Evolutionary conservation across 2,113 vertebrate genomes (phyloP).

Genomic region (Eublepharis macularius): DNA sequence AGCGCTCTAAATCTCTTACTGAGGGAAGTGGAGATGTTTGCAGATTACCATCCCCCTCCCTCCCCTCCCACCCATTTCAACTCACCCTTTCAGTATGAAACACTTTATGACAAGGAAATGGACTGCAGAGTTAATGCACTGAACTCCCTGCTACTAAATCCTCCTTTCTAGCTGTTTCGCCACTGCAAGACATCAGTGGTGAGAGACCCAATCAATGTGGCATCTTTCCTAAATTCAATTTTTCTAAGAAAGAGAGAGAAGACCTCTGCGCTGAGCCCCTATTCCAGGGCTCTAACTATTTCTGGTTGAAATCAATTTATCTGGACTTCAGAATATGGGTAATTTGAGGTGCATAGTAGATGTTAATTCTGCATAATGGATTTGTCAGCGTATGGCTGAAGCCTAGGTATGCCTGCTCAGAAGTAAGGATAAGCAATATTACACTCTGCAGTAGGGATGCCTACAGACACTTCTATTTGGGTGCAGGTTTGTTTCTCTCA

Average conservation of each 20-base stretch:
- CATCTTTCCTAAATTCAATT: not conserved
- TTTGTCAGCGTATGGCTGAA: not conserved
- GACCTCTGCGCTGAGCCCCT: not conserved
- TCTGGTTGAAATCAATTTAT: not conserved
- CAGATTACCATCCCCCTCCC: constrained; percentile 21
- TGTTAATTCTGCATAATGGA: not conserved
- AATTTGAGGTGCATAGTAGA: not conserved
- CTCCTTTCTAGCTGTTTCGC: not conserved
- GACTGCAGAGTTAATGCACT: constrained; percentile 18
- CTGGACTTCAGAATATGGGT: not conserved
- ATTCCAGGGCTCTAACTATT: not conserved
- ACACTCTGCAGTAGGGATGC: not conserved
- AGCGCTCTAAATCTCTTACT: constrained; percentile 72
- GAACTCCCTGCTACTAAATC: constrained; percentile 6
- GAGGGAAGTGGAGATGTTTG: constrained; percentile 64
- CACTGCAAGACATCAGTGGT: not conserved
- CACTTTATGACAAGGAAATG: constrained; percentile 33
- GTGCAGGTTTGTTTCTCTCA: too few relatives aligned
- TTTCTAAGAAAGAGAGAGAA: not conserved
- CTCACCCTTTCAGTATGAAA: constrained; percentile 41
- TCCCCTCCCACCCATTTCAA: constrained; percentile 31
- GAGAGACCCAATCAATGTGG: not conserved
- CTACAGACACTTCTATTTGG: too few relatives aligned
- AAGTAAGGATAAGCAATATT: not conserved
- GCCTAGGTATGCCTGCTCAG: not conserved